Conservation (phyloP, 2,113 vertebrate genomes). For the Aspidoscelis tigris region DNA sequence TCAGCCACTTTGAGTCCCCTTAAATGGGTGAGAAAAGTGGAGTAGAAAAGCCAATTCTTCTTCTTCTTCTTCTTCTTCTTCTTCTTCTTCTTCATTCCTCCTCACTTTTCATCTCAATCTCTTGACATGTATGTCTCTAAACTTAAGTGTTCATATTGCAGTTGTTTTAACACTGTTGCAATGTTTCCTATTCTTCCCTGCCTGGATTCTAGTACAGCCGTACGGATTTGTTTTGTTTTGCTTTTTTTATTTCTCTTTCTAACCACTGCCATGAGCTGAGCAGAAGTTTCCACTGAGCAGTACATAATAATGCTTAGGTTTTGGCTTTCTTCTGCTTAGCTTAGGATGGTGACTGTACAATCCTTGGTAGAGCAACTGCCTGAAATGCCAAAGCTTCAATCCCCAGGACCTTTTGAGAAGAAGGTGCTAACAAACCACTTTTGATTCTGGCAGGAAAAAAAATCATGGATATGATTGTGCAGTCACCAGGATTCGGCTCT, state of each 20-base stretch:
- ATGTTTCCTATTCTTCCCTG: constrained; percentile 46
- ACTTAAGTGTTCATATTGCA: constrained; percentile 6
- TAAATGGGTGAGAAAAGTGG: too few relatives aligned
- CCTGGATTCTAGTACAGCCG: constrained; percentile 45
- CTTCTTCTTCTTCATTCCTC: not conserved
- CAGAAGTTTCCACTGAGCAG: constrained; percentile 67
- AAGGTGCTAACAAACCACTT: too few relatives aligned
- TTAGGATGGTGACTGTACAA: constrained; percentile 35
- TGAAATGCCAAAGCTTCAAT: too few relatives aligned
- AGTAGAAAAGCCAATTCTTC: too few relatives aligned
- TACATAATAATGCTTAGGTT: constrained; percentile 46
- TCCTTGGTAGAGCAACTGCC: not conserved
- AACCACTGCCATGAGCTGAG: constrained; percentile 56
- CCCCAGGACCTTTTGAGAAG: too few relatives aligned
- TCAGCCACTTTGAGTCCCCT: too few relatives aligned
- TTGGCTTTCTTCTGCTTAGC: constrained; percentile 12
- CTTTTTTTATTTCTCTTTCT: constrained; percentile 63
- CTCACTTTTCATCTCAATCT: not conserved
- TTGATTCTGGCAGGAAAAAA: too few relatives aligned
- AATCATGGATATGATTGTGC: too few relatives aligned
- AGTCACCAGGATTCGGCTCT: too few relatives aligned
- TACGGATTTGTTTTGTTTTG: constrained; percentile 54
- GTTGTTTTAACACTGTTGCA: constrained; percentile 31
- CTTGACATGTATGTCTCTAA: constrained; percentile 1
- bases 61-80: not conserved